Conservation (phyloP, 2,113 vertebrate species). For the Pituophis catenifer region DNA sequence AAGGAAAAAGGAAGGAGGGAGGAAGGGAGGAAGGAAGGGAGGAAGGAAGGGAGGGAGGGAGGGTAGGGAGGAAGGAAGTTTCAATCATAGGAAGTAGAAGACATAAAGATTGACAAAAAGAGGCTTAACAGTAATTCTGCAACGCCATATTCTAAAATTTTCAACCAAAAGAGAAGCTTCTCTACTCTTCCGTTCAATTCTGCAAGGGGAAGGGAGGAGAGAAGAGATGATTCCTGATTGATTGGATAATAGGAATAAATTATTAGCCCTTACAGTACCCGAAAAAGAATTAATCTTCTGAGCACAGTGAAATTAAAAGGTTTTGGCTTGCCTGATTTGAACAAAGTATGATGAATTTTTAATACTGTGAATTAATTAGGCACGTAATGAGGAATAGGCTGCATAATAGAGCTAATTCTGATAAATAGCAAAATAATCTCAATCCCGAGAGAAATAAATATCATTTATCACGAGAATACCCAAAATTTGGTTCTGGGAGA, state of each 20-base stretch:
- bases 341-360: constrained; percentile 76
- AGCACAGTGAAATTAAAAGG: constrained; percentile 66
- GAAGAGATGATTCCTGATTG: constrained; percentile 37
- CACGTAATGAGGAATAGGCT: constrained; percentile 69
- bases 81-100: not conserved
- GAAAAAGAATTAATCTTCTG: constrained; percentile 65
- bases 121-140: not conserved
- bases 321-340: constrained; percentile 64
- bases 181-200: constrained; percentile 21
- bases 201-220: not conserved
- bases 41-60: no score
- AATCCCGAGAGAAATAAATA: constrained; percentile 74
- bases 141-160: constrained; percentile 43
- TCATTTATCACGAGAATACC: constrained; percentile 69
- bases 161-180: constrained; percentile 17
- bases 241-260: constrained; percentile 62
- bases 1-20: fast-evolving
- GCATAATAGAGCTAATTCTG: constrained; percentile 67
- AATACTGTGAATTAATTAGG: constrained; percentile 77
- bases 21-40: no score
- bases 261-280: constrained; percentile 52
- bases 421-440: constrained; percentile 74
- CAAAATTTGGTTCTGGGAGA: constrained; percentile 73
- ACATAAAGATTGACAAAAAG: not conserved
- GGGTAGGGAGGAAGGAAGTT: no score